Evolutionary conservation across 2,888 invertebrate species (phyloP).

Genomic region (Charanyca ferruginea): DNA sequence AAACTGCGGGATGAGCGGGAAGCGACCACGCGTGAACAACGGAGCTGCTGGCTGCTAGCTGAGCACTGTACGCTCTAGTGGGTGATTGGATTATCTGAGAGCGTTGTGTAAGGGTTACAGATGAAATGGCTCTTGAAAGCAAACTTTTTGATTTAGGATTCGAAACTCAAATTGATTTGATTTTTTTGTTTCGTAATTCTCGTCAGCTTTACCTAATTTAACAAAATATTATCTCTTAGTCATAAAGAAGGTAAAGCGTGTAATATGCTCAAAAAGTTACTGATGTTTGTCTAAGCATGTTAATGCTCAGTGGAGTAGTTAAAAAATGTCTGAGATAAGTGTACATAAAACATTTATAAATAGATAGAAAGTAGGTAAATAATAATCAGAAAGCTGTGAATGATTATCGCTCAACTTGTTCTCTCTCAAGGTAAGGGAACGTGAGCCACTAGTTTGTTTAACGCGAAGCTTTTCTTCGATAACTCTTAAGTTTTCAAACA

Average conservation of each 20-base stretch:
- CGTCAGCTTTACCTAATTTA: too few relatives aligned
- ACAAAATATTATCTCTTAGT: too few relatives aligned
- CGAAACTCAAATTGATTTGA: not conserved
- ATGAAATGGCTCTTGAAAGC: not conserved
- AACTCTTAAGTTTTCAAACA: conserved; percentile 14
- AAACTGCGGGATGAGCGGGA: conserved; percentile 4
- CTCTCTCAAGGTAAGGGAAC: not conserved
- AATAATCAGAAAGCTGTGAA: not conserved
- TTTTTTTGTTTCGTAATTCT: too few relatives aligned
- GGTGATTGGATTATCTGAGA: conserved; percentile 27
- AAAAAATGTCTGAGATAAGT: too few relatives aligned
- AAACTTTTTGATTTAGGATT: not conserved
- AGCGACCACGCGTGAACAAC: conserved; percentile 35
- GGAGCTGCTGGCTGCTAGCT: conserved; percentile 3
- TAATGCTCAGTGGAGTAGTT: too few relatives aligned
- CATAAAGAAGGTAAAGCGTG: too few relatives aligned
- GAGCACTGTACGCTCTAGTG: conserved; percentile 44
- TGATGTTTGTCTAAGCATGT: too few relatives aligned
- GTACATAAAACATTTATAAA: too few relatives aligned
- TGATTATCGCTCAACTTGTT: not conserved
- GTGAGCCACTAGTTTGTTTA: not conserved
- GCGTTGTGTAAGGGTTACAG: conserved; percentile 4
- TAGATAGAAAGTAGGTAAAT: too few relatives aligned
- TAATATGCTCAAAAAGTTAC: too few relatives aligned
- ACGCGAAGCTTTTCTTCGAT: not conserved